Conservation (phyloP, 2,888 invertebrate genomes). For the Drosophila putrida region DNA sequence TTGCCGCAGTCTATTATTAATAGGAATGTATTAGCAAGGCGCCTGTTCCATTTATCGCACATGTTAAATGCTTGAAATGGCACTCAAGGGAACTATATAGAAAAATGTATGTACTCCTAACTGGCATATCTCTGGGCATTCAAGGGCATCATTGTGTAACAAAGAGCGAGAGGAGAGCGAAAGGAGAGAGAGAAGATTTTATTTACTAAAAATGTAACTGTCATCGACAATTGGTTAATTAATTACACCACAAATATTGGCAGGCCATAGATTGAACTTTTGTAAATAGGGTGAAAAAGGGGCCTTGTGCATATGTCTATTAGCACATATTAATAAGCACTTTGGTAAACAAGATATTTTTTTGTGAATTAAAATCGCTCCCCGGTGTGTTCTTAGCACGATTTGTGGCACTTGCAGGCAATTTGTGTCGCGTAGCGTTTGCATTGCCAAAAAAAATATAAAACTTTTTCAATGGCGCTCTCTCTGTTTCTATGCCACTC, state of each 20-base stretch:
- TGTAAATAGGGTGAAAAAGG: neutral
- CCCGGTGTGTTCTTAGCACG: conserved; percentile 46
- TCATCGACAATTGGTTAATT: conserved; percentile 51
- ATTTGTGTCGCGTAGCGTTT: conserved; percentile 59
- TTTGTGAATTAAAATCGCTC: conserved; percentile 38
- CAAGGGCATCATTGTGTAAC: conserved; percentile 27
- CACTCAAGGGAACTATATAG: conserved; percentile 73
- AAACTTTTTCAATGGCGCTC: conserved; percentile 15
- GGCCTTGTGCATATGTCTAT: conserved; percentile 17
- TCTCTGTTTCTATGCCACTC: neutral
- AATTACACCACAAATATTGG: conserved; percentile 42
- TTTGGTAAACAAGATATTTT: conserved; percentile 34
- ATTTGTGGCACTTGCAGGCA: conserved; percentile 55
- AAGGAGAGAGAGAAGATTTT: neutral
- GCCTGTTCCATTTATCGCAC: conserved; percentile 78
- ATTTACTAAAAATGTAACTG: conserved; percentile 40
- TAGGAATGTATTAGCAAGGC: conserved; percentile 71
- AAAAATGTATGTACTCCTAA: conserved; percentile 40
- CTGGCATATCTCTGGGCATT: conserved; percentile 12
- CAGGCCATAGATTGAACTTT: neutral
- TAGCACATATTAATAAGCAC: conserved; percentile 53
- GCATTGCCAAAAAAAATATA: conserved; percentile 3
- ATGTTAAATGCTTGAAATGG: conserved; percentile 69
- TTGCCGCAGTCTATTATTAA: conserved; percentile 76
- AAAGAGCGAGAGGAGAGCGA: neutral